Percentiles rank a stretch among this genome's conserved stretches.
These are phyloP conservation scores for Dipodomys merriami DNA, from an alignment of 2,113 vertebrate genomes.

Conservation along the genomic window DNA sequence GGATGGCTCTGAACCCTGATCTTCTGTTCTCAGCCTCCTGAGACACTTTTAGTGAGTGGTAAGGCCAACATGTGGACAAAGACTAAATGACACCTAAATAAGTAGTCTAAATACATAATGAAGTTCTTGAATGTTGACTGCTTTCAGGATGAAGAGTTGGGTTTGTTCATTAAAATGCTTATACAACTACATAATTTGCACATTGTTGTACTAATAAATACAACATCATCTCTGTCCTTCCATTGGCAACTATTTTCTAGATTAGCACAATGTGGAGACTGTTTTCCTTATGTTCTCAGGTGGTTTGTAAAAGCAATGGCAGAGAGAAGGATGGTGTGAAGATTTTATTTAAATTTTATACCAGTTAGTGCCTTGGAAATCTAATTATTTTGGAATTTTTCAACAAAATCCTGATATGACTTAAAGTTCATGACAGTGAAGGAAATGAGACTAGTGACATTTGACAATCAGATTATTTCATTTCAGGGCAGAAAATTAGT, in stretches of 20 bases:
- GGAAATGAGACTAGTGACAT: constrained; percentile 28
- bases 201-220: not conserved
- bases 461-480: constrained; percentile 59
- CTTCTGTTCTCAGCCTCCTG: not conserved
- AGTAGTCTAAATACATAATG: not conserved
- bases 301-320: not conserved
- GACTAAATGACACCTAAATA: not conserved
- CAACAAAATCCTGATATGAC: not conserved
- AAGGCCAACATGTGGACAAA: too few species aligned
- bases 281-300: not conserved
- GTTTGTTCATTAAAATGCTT: constrained; percentile 9
- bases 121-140: not conserved
- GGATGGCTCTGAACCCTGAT: too few species aligned
- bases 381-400: constrained; percentile 26
- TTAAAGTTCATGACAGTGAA: not conserved
- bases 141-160: constrained; percentile 17
- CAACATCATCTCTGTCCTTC: not conserved
- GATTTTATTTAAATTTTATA: constrained; percentile 23
- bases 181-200: not conserved
- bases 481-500: constrained; percentile 53
- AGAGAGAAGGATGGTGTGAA: not conserved
- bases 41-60: too few species aligned
- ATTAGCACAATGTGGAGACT: not conserved
- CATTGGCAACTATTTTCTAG: constrained; percentile 18
- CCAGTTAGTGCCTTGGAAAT: constrained; percentile 18